A percentile compares a stretch with the other conserved stretches of the same genome.
Conservation (phyloP, 1,140 invertebrate species). For the Drosophila equinoxialis region DNA sequence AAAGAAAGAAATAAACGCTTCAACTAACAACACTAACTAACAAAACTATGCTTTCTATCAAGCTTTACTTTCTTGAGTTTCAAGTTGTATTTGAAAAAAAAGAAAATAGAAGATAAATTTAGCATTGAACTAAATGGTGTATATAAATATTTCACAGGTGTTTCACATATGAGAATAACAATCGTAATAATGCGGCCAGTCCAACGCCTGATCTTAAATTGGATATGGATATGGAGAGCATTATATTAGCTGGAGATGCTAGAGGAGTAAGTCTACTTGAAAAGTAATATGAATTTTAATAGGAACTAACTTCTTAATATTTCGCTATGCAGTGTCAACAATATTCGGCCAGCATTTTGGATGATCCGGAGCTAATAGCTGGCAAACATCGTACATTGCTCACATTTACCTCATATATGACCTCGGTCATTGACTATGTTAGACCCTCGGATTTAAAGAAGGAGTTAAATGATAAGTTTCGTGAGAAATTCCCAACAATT, state of each 20-base stretch:
- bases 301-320: neutral
- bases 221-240: constrained; percentile 77
- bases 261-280: constrained; percentile 50
- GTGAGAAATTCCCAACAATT: constrained; percentile 96
- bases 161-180: constrained; percentile 90
- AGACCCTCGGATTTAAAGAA: constrained; percentile 98
- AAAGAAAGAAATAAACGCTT: constrained; percentile 55
- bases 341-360: constrained; percentile 94
- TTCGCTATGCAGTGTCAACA: constrained; percentile 78
- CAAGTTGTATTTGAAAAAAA: neutral
- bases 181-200: constrained; percentile 72
- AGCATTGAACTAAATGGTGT: neutral
- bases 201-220: constrained; percentile 79
- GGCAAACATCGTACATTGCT: constrained; percentile 96
- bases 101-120: too few relatives aligned
- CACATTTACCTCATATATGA: constrained; percentile 98
- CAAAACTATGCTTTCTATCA: constrained; percentile 50
- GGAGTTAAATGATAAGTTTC: constrained; percentile 98
- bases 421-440: constrained; percentile 98
- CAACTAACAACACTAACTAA: constrained; percentile 55
- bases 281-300: too few relatives aligned
- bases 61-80: constrained; percentile 32
- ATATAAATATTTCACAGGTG: constrained; percentile 84
- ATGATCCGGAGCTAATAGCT: constrained; percentile 97
- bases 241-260: constrained; percentile 55